Percentiles rank a stretch among this genome's conserved stretches.
Evolutionary conservation across 2,888 invertebrate species (phyloP).

Genomic region (Cosmopolites sordidus): DNA sequence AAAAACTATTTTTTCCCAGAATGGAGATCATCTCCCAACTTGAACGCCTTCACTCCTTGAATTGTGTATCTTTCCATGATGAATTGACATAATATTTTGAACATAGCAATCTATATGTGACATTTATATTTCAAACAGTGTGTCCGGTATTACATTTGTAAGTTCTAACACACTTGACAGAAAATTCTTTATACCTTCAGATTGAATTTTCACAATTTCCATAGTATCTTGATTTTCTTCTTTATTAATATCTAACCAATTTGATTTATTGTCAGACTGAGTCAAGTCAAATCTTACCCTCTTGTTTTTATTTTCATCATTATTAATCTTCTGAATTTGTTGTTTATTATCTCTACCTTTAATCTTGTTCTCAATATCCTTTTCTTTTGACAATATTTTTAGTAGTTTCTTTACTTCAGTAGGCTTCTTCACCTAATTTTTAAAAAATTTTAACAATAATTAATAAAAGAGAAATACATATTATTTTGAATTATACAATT

Average conservation of each 20-base stretch:
- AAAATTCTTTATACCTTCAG: no score
- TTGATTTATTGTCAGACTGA: constrained; percentile 5
- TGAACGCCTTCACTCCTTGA: no score
- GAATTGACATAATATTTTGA: no score
- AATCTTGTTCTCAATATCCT: not conserved
- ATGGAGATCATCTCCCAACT: no score
- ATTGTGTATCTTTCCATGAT: no score
- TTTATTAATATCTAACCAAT: constrained; percentile 19
- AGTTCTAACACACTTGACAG: no score
- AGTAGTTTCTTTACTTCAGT: constrained; percentile 34
- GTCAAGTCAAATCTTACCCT: constrained; percentile 15
- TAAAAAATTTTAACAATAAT: not conserved
- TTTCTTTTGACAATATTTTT: constrained; percentile 46
- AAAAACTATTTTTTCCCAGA: no score
- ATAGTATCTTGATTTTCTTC: constrained; percentile 36
- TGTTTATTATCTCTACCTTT: constrained; percentile 10
- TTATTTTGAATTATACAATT: not conserved
- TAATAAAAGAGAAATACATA: not conserved
- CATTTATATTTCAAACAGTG: no score
- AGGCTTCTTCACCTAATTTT: no score
- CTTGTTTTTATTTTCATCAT: constrained; percentile 8
- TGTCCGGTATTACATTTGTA: no score
- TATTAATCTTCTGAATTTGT: constrained; percentile 18
- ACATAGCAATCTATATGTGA: no score
- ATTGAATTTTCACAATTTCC: no score